Conservation (phyloP, 2,888 invertebrate genomes). For the Aromia moschata region DNA sequence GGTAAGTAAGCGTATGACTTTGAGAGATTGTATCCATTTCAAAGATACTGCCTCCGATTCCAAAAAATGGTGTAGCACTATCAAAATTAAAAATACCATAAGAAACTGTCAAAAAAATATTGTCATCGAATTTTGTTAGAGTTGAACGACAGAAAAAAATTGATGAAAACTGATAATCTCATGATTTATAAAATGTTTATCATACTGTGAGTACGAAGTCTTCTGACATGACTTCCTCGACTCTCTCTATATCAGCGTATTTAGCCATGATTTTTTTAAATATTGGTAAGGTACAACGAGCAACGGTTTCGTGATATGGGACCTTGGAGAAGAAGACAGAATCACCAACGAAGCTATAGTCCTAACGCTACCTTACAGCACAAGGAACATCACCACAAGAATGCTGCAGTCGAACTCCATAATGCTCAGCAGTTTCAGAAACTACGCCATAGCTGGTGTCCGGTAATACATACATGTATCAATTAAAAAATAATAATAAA, state of each 20-base stretch:
- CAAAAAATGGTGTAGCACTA: too few species aligned
- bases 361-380: slow-evolving; percentile 82
- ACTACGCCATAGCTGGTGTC: slow-evolving; percentile 95
- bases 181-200: slow-evolving; percentile 10
- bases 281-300: slow-evolving; percentile 72
- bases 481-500: too few species aligned
- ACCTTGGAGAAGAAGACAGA: slow-evolving; percentile 68
- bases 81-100: too few species aligned
- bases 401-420: slow-evolving; percentile 91
- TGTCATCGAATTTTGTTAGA: too few species aligned
- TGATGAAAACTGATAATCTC: too few species aligned
- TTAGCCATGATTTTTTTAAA: not conserved
- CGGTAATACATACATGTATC: slow-evolving; percentile 64
- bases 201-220: too few species aligned
- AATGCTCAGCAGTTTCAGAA: slow-evolving; percentile 88
- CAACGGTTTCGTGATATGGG: slow-evolving; percentile 86
- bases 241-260: too few species aligned
- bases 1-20: too few species aligned
- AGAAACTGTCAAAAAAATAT: too few species aligned
- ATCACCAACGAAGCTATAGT: slow-evolving; percentile 70
- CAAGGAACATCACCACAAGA: slow-evolving; percentile 91
- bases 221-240: not conserved
- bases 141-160: too few species aligned
- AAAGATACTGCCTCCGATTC: too few species aligned
- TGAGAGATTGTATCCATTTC: too few species aligned